Evolutionary conservation across 64 coral and sea anemone species (phyloP), one percentile per base, ranked within the genome.

Genomic region (Orbicella faveolata): DNA sequence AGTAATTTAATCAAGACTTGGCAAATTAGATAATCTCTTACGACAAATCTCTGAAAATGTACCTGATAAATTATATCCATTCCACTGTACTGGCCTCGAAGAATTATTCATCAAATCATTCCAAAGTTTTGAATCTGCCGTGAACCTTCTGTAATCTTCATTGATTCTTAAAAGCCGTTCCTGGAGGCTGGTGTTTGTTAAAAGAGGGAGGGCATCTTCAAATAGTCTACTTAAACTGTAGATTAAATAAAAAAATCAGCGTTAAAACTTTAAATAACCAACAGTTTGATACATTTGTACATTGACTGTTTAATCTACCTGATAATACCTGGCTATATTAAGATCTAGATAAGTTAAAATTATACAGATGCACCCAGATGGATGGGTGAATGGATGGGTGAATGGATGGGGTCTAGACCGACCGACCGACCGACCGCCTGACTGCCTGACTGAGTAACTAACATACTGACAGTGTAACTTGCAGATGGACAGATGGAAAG

Each of bases 181-280:
- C 51, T 75, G 79, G 1, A 92, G 25, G 34, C 59, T 92, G 63
- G 44, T 74, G 44, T 92, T 92, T 33, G 54, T 61, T 23, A 92
- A 53, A 4, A 92, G 3, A 3, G 90, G 90, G 35, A 92, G 61
- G 84, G 63, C 62, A 80, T 92, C 90, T 67, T 92, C 90, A 19
- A 92, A 9, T 26, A 92, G 79, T 72, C 77, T 86, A 41, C 61
- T 63, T 33, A 92, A 87, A 33, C 90, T 92, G 82, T 0, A 23
- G 19, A 8, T 1, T 2, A 84, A 69, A 12, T 1, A 0, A 84
- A 69, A 9, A 68, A 84, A 68, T 25, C 62, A 10, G 10, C 0
- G 59, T 68, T 20, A 21, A 9, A 81, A 81, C 10, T 19, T 52
- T 18, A 48, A 17, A 14, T 2, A 78, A 78, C 35, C 37, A 11